These are phyloP conservation scores for Chaitophorus viminalis DNA, from an alignment of 2,888 invertebrate genomes.

Conservation along the genomic window DNA sequence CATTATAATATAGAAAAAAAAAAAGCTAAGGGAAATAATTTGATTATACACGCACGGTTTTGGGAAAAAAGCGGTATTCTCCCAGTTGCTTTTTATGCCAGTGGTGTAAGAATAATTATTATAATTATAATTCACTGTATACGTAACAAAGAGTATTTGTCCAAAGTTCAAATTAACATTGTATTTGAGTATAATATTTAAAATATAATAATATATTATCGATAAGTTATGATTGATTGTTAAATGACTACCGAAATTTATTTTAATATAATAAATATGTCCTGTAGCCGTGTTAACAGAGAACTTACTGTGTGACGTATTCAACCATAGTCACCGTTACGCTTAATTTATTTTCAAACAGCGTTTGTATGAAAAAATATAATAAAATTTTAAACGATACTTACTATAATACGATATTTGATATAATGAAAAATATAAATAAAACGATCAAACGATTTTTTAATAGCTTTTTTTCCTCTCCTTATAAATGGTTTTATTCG, in stretches of 20 bases:
- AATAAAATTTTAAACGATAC: neutral
- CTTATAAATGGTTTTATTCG: neutral
- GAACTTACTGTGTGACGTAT: too few relatives aligned
- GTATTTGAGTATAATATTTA: too few relatives aligned
- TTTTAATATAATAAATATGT: too few relatives aligned
- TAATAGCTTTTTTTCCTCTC: neutral
- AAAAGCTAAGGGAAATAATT: neutral
- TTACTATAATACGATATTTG: neutral
- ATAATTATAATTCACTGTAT: too few relatives aligned
- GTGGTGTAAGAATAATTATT: neutral
- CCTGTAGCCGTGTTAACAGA: too few relatives aligned
- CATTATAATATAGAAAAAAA: slow-evolving; percentile 17
- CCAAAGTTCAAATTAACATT: too few relatives aligned
- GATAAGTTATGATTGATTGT: too few relatives aligned
- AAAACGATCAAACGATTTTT: neutral
- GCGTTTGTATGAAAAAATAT: neutral
- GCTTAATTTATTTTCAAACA: neutral
- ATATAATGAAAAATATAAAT: neutral
- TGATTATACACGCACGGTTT: slow-evolving; percentile 1
- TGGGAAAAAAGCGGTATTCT: neutral
- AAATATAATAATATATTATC: too few relatives aligned
- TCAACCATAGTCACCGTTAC: too few relatives aligned
- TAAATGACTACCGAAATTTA: too few relatives aligned
- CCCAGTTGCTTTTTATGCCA: neutral
- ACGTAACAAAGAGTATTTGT: too few relatives aligned